These are phyloP conservation scores for Australoheros scitulus DNA, from an alignment of 2,113 vertebrate genomes.

Conservation along the genomic window DNA sequence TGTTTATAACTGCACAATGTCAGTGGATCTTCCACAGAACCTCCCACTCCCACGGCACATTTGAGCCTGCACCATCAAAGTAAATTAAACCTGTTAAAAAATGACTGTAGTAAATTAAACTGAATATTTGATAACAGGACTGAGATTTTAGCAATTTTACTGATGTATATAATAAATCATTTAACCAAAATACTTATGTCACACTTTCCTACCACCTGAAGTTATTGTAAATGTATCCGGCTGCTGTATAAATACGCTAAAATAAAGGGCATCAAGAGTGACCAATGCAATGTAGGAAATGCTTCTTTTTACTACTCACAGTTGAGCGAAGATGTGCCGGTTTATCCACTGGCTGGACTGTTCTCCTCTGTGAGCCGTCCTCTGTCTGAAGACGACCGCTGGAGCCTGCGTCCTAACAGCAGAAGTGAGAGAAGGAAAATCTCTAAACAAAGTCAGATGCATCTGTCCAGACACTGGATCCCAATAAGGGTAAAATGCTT, in stretches of 20 bases:
- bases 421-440: background rate
- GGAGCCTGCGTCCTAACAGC: conserved; percentile 78
- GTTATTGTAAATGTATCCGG: too few relatives aligned
- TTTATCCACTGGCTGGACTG: conserved; percentile 83
- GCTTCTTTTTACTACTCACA: conserved; percentile 78
- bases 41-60: too few relatives aligned
- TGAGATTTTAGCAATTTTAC: too few relatives aligned
- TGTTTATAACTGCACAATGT: too few relatives aligned
- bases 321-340: conserved; percentile 80
- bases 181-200: too few relatives aligned
- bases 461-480: background rate
- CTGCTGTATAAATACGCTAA: background rate
- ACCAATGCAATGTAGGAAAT: background rate
- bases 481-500: background rate
- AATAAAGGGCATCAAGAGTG: background rate
- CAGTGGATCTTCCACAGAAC: too few relatives aligned
- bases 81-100: too few relatives aligned
- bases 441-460: background rate
- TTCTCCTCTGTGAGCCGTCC: conserved; percentile 77
- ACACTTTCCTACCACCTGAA: too few relatives aligned
- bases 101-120: too few relatives aligned
- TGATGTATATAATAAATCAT: too few relatives aligned
- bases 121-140: too few relatives aligned
- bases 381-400: conserved; percentile 60
- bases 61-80: too few relatives aligned